Base-by-base conservation (phyloP, 2,888 invertebrate species). In the Drosophila falleni region DNA sequence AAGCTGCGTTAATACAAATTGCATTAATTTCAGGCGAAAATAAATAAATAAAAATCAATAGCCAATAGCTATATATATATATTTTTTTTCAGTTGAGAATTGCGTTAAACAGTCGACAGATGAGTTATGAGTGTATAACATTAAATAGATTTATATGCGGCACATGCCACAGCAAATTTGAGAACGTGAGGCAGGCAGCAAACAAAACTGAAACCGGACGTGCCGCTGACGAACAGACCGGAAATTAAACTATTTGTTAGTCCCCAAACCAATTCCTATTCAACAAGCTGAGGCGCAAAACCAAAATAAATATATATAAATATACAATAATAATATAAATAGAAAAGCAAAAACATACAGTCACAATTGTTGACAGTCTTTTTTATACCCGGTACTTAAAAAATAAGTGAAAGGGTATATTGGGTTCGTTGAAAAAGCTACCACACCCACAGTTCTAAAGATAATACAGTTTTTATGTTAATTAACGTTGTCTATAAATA, bases 171-270 rank as follows among this genome's bases (percentile, higher is more conserved):
- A 8, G 16, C 9, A 31, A n/a, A 33, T 16, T 61, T 51, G 61
- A 44, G 59, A 15, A 49, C 19, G 56, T 47, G 39, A 44, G 29
- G 13, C 53, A 15, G 60, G 65, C 87, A 47, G 86, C 87, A 86
- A 86, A 89, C 80, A 84, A 78, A 86, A 87, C 87, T 86, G 87
- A 87, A 89, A 87, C 89, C 86, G 86, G 89, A 86, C 68, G 84
- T 84, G 70, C 58, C 75, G 67, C 56, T 69, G 77, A 77, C 65
- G 84, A 74, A 67, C 71, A 72, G 44, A 60, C 87, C 89, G 86
- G 86, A 86, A 87, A 86, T 86, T 86, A 86, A 86, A 89, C 89
- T 86, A 86, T 86, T 89, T 86, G 87, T 72, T 74, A 47, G 75
- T 26, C 49, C 33, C 23, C 23, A 23, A 15, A 33, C 37, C n/a